phyloP scores from a whole-genome alignment of 2,113 vertebrate species.

The Actenoides lindsayi region DNA sequence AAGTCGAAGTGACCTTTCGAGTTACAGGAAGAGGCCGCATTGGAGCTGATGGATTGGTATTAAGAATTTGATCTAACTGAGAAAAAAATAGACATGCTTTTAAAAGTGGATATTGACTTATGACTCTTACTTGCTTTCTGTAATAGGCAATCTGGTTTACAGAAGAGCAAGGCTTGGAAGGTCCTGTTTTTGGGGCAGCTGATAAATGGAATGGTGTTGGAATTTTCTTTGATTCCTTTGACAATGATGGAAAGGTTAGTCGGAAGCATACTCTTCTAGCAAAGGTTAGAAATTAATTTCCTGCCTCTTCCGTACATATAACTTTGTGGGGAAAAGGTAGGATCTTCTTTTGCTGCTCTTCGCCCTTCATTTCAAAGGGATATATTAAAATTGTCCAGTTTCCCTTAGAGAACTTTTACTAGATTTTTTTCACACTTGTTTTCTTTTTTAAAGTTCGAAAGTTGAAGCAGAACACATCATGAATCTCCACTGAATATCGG shows the following conservation, averaged over 20 bases:
- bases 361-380: background rate
- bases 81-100: background rate
- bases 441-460: background rate
- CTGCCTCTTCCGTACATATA: background rate
- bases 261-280: background rate
- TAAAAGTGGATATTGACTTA: background rate
- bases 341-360: background rate
- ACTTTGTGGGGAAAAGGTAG: background rate
- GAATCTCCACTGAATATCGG: background rate
- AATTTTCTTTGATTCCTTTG: conserved; percentile 98
- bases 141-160: conserved; percentile 94
- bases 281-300: background rate
- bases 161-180: conserved; percentile 87
- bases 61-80: background rate
- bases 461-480: background rate
- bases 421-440: background rate
- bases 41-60: conserved; percentile 95
- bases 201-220: conserved; percentile 94
- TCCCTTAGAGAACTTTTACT: background rate
- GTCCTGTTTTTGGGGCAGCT: conserved; percentile 92
- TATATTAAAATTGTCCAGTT: background rate
- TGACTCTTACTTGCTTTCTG: background rate
- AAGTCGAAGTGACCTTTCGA: conserved; percentile 92
- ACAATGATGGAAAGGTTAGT: conserved; percentile 96
- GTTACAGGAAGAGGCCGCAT: conserved; percentile 93